Percentiles rank a stretch among this genome's conserved stretches.
Evolutionary conservation across 2,113 vertebrate species (phyloP).

Genomic region (Notothenia coriiceps): DNA sequence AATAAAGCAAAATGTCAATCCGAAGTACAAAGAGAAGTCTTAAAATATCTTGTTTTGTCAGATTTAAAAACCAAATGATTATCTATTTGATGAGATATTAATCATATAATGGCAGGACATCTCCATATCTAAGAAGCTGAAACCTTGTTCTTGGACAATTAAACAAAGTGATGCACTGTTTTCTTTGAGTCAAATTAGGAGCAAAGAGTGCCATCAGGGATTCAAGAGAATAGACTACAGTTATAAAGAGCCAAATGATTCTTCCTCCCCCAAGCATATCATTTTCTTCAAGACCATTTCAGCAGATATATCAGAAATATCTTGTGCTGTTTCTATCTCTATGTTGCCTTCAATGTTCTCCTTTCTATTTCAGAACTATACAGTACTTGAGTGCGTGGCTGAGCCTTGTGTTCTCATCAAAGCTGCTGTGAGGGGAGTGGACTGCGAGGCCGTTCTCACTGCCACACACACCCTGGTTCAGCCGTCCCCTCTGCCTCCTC

Average conservation of each 20-base stretch:
- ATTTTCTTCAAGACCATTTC: not conserved
- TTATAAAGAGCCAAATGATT: no score
- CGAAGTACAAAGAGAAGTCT: no score
- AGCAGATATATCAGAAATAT: no score
- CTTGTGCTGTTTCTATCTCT: not conserved
- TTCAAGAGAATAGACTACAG: no score
- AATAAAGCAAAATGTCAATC: no score
- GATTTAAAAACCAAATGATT: no score
- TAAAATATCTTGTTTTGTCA: no score
- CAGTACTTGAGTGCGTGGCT: conserved; percentile 83
- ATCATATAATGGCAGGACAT: no score
- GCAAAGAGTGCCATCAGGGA: not conserved
- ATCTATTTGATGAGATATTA: no score
- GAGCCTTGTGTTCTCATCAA: conserved; percentile 85
- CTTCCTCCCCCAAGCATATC: not conserved
- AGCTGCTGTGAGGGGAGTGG: conserved; percentile 81
- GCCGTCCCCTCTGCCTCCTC: conserved; percentile 88
- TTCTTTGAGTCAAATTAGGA: not conserved
- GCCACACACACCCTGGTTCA: conserved; percentile 86
- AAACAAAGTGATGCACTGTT: no score
- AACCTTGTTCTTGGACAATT: no score
- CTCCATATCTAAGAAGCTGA: no score
- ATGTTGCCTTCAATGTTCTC: not conserved
- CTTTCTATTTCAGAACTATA: conserved; percentile 83
- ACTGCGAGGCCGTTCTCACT: conserved; percentile 52